These are phyloP conservation scores for Criorhina ranunculi DNA, from an alignment of 2,888 invertebrate species.

Conservation along the genomic window DNA sequence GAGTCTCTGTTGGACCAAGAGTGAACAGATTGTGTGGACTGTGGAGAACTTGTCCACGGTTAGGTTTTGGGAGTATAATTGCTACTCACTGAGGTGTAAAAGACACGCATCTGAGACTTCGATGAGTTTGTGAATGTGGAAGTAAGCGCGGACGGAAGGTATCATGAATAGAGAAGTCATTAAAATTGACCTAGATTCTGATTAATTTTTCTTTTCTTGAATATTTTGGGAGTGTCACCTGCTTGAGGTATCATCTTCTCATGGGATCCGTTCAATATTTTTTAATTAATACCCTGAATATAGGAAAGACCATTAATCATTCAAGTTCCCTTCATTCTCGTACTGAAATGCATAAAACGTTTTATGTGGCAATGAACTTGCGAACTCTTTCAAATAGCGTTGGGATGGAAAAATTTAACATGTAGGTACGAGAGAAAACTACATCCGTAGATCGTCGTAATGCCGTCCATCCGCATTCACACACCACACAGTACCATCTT, in stretches of 20 bases:
- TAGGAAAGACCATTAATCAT: constrained; percentile 43
- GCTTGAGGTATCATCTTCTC: constrained; percentile 28
- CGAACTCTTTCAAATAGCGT: constrained; percentile 29
- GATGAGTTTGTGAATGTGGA: constrained; percentile 32
- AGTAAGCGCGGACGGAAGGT: constrained; percentile 25
- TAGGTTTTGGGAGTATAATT: constrained; percentile 46
- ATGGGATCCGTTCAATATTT: constrained; percentile 20
- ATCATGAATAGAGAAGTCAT: constrained; percentile 50
- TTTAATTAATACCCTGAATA: constrained; percentile 31
- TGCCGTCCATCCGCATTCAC: constrained; percentile 11
- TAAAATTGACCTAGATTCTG: constrained; percentile 65
- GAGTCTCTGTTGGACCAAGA: constrained; percentile 7
- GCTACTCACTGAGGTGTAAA: constrained; percentile 18
- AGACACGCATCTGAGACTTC: constrained; percentile 22
- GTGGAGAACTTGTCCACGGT: constrained; percentile 14
- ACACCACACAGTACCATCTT: constrained; percentile 33
- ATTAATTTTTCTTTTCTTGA: constrained; percentile 33
- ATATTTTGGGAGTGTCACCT: constrained; percentile 61
- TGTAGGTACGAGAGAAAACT: constrained; percentile 40
- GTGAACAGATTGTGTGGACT: too few species aligned
- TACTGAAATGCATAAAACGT: constrained; percentile 46
- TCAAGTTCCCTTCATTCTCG: constrained; percentile 2
- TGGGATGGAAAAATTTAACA: constrained; percentile 38
- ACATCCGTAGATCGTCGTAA: constrained; percentile 12
- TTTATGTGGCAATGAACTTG: constrained; percentile 68